phyloP scores from a whole-genome alignment of 2,888 invertebrate genomes.

The Lamellibrachia columna region DNA sequence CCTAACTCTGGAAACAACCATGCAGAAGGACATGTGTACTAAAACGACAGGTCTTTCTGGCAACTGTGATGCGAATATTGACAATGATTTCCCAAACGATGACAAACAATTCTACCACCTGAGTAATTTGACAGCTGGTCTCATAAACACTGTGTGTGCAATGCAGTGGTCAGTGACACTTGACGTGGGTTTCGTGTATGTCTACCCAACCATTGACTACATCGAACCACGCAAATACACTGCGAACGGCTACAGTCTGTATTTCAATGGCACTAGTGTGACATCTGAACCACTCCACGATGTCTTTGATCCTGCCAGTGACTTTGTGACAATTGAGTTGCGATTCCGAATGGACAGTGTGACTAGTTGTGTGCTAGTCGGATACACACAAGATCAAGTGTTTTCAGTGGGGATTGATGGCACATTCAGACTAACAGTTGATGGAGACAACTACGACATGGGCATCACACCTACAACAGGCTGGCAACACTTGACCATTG shows the following conservation, averaged over 20 bases:
- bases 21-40: neutral
- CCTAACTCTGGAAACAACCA: neutral
- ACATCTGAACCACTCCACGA: neutral
- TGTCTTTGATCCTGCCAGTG: neutral
- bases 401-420: neutral
- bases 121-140: slow-evolving; percentile 32
- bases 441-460: neutral
- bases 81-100: slow-evolving; percentile 42
- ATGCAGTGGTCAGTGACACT: neutral
- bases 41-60: slow-evolving; percentile 41
- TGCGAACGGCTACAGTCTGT: neutral
- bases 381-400: neutral
- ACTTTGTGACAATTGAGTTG: neutral
- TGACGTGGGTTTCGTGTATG: neutral
- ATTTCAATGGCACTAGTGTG: neutral
- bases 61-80: slow-evolving; percentile 41
- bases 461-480: neutral
- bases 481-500: neutral
- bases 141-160: slow-evolving; percentile 14
- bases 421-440: neutral
- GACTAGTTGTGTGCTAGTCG: neutral
- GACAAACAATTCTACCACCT: neutral
- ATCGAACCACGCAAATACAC: neutral
- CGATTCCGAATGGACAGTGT: neutral
- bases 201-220: neutral